Evolutionary conservation across 2,797 vertebrate species (phyloP).

Genomic region (Zalophus californianus): DNA sequence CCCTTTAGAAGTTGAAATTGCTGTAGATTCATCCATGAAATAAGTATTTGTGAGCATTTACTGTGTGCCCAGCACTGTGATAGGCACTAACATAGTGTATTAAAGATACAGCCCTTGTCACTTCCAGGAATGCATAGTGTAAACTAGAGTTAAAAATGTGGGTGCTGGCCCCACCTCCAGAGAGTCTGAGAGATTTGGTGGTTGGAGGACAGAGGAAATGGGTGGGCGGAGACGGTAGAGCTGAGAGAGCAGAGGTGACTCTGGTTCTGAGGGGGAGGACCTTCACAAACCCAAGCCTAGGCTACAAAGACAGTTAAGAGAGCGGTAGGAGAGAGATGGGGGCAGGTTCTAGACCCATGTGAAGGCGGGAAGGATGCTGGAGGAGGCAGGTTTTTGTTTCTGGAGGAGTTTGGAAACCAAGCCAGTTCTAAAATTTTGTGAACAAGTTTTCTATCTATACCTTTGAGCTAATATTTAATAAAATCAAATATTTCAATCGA

Average conservation of each 20-base stretch:
- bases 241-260: background rate
- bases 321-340: background rate
- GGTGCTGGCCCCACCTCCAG: background rate
- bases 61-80: background rate
- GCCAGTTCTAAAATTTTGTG: background rate
- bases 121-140: background rate
- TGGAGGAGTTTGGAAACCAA: background rate
- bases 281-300: background rate
- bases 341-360: background rate
- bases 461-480: conserved; percentile 10
- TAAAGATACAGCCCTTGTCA: background rate
- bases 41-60: background rate
- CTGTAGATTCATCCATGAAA: background rate
- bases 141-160: background rate
- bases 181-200: background rate
- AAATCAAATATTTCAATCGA: background rate
- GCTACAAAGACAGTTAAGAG: background rate
- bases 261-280: background rate
- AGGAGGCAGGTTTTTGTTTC: background rate
- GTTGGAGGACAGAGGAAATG: background rate
- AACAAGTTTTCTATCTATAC: background rate
- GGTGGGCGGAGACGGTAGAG: background rate
- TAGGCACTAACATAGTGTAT: background rate
- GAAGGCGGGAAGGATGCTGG: background rate
- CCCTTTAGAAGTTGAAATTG: background rate